Evolutionary conservation across 1,140 invertebrate species (phyloP).

Genomic region (Akabosia matsudoensis): DNA sequence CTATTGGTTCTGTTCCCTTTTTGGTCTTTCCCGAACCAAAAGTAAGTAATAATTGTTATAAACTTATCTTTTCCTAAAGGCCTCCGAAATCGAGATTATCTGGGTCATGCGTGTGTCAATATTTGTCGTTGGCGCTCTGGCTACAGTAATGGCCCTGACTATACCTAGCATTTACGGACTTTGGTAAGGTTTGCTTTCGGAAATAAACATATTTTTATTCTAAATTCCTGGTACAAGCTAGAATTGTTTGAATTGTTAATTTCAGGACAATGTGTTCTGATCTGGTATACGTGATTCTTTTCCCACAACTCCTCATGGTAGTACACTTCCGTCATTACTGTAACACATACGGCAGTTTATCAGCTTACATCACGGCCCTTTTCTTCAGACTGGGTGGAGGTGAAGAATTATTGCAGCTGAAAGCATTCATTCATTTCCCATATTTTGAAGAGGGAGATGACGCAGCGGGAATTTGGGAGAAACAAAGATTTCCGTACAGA

Average conservation of each 20-base stretch:
- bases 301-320: slow-evolving; percentile 77
- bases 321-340: slow-evolving; percentile 65
- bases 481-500: slow-evolving; percentile 11
- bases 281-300: slow-evolving; percentile 75
- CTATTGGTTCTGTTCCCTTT: background rate
- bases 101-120: slow-evolving; percentile 71
- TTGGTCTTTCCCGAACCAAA: background rate
- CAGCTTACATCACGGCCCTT: slow-evolving; percentile 64
- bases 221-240: too few species aligned
- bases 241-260: too few species aligned
- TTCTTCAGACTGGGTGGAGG: slow-evolving; percentile 63
- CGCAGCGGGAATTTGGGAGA: slow-evolving; percentile 14
- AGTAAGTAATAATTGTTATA: too few species aligned
- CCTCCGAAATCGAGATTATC: slow-evolving; percentile 68
- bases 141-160: slow-evolving; percentile 68
- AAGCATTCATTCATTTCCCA: slow-evolving; percentile 8
- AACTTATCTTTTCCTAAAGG: slow-evolving; percentile 55
- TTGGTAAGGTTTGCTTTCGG: slow-evolving; percentile 58
- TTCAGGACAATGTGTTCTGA: slow-evolving; percentile 68
- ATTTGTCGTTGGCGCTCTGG: slow-evolving; percentile 64
- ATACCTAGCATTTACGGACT: slow-evolving; percentile 74
- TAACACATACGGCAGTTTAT: slow-evolving; percentile 75
- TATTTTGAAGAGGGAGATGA: slow-evolving; percentile 34
- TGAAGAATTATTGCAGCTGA: slow-evolving; percentile 29
- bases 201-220: too few species aligned